Evolutionary conservation across 2,888 invertebrate genomes (phyloP).

Genomic region (Campoletis raptor): DNA sequence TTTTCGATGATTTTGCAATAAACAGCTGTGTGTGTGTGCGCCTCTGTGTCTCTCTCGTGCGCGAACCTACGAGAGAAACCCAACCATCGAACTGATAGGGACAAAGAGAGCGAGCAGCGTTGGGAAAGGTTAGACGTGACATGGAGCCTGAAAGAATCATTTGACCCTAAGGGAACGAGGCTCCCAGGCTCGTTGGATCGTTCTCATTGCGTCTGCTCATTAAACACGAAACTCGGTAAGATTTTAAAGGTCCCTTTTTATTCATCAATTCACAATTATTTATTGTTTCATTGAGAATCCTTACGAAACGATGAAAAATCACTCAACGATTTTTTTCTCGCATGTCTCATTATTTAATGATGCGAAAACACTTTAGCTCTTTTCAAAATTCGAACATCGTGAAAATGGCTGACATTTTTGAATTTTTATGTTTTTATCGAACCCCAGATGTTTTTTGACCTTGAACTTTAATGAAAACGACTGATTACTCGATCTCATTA

Average conservation of each 20-base stretch:
- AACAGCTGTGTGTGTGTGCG: constrained; percentile 50
- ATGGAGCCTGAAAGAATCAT: constrained; percentile 80
- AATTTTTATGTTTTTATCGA: not conserved
- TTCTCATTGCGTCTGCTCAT: constrained; percentile 28
- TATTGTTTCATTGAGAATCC: not conserved
- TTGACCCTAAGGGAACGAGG: constrained; percentile 80
- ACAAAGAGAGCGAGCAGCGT: constrained; percentile 43
- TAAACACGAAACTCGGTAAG: constrained; percentile 39
- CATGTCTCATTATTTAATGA: not conserved
- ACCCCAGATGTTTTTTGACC: not conserved
- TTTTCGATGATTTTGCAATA: constrained; percentile 44
- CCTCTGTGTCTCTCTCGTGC: constrained; percentile 14
- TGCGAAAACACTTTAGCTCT: not conserved
- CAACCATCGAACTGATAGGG: constrained; percentile 12
- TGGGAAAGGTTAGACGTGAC: constrained; percentile 61
- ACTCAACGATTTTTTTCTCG: not conserved
- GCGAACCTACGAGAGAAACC: not conserved
- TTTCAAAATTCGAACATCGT: not conserved
- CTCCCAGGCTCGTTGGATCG: constrained; percentile 75
- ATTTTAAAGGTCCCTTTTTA: not conserved
- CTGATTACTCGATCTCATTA: not conserved
- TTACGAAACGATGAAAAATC: not conserved
- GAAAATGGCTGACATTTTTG: not conserved
- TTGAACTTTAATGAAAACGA: not conserved
- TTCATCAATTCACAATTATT: not conserved